Conservation (phyloP, 2,888 invertebrate species). For the Chrysopilus asiliformis region DNA sequence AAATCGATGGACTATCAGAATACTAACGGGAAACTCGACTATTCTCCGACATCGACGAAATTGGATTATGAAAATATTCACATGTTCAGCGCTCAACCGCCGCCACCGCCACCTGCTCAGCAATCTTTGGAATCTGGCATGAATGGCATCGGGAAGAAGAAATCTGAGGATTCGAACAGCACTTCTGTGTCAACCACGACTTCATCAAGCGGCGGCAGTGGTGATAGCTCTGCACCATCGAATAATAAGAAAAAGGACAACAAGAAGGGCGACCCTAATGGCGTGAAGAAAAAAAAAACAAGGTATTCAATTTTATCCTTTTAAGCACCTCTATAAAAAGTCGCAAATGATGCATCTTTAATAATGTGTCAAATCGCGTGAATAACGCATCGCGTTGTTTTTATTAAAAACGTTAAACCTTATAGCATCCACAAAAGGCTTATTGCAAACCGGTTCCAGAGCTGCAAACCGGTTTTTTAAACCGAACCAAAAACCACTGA, state of each 20-base stretch:
- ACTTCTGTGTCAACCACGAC: conserved; percentile 30
- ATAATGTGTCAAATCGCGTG: no score
- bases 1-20: conserved; percentile 12
- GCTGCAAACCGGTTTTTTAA: no score
- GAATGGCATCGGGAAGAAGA: conserved; percentile 12
- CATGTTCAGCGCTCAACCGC: conserved; percentile 19
- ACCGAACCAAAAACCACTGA: no score
- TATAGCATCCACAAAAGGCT: no score
- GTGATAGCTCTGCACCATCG: conserved; percentile 36
- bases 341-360: no score
- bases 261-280: conserved; percentile 73
- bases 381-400: no score
- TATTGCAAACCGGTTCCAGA: no score
- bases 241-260: conserved; percentile 60
- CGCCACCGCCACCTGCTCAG: conserved; percentile 13
- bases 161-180: conserved; percentile 15
- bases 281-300: conserved; percentile 84
- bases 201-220: conserved; percentile 29
- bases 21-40: conserved; percentile 14
- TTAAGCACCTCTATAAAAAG: no score
- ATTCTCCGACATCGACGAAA: conserved; percentile 12
- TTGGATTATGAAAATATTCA: conserved; percentile 29
- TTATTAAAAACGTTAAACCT: no score
- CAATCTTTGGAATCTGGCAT: conserved; percentile 8
- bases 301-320: no score